Evolutionary conservation across 2,888 invertebrate species (phyloP).

Genomic region (Diarsia rubi): DNA sequence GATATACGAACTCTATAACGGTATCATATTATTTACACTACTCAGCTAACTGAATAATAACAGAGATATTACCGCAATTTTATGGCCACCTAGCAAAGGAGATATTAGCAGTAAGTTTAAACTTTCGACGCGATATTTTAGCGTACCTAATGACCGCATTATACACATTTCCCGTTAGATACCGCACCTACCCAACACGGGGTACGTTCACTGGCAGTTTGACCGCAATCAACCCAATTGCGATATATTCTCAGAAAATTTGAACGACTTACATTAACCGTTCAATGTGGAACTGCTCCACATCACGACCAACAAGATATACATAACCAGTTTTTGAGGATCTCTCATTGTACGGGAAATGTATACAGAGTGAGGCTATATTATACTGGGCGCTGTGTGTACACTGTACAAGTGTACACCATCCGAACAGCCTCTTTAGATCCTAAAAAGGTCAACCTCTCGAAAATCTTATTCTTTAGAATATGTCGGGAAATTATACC

Average conservation of each 20-base stretch:
- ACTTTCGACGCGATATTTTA: constrained; percentile 41
- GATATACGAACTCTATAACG: constrained; percentile 8
- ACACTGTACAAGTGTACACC: no score
- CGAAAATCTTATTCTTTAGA: constrained; percentile 21
- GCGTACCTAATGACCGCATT: constrained; percentile 62
- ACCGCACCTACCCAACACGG: constrained; percentile 39
- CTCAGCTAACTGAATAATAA: constrained; percentile 19
- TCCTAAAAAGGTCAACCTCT: constrained; percentile 14
- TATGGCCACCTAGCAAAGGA: constrained; percentile 21
- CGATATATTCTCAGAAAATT: constrained; percentile 64
- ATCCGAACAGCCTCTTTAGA: constrained; percentile 33
- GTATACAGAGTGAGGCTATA: no score
- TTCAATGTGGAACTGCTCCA: constrained; percentile 26
- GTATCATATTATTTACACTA: neutral
- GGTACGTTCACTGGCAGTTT: constrained; percentile 56
- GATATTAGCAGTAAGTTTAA: constrained; percentile 46
- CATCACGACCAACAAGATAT: no score
- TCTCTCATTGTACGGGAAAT: no score
- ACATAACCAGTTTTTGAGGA: no score
- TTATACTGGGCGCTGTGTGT: no score
- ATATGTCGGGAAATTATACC: constrained; percentile 13
- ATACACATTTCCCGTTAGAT: constrained; percentile 66
- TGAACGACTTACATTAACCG: constrained; percentile 53
- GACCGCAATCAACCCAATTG: constrained; percentile 67
- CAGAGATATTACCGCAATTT: constrained; percentile 15